Conservation (phyloP, 2,888 invertebrate species). For the Empis livida region DNA sequence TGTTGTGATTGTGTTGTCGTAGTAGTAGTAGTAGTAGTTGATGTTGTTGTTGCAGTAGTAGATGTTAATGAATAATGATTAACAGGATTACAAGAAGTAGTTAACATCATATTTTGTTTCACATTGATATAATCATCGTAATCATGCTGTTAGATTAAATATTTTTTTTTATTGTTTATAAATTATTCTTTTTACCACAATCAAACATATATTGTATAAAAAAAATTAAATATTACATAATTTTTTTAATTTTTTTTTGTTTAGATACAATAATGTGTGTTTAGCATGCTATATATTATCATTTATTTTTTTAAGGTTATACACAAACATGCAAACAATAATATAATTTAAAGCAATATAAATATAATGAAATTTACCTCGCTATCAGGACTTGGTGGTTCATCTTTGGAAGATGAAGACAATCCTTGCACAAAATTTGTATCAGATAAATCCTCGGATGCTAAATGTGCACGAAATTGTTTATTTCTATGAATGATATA, state of each 20-base stretch:
- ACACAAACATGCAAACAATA: no score
- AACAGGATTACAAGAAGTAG: not conserved
- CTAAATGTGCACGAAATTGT: conserved; percentile 59
- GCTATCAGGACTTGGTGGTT: conserved; percentile 28
- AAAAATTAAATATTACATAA: conserved; percentile 4
- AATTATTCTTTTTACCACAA: not conserved
- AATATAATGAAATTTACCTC: conserved; percentile 25
- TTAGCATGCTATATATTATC: not conserved
- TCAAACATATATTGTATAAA: not conserved
- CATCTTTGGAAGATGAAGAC: conserved; percentile 22
- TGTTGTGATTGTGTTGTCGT: conserved; percentile 21
- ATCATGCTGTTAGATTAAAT: conserved; percentile 1
- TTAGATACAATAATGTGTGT: conserved; percentile 3
- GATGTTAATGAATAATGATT: not conserved
- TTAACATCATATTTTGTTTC: not conserved
- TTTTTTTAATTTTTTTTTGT: not conserved
- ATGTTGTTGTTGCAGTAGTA: not conserved
- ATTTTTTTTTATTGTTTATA: not conserved
- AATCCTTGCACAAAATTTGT: conserved; percentile 30
- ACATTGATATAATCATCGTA: not conserved
- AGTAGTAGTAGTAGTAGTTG: not conserved
- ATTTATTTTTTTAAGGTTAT: no score
- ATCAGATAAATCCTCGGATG: conserved; percentile 52
- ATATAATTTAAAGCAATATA: conserved; percentile 4
- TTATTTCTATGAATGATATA: conserved; percentile 43